These are phyloP conservation scores for Hydriomena furcata DNA, from an alignment of 2,888 invertebrate species.

Conservation along the genomic window DNA sequence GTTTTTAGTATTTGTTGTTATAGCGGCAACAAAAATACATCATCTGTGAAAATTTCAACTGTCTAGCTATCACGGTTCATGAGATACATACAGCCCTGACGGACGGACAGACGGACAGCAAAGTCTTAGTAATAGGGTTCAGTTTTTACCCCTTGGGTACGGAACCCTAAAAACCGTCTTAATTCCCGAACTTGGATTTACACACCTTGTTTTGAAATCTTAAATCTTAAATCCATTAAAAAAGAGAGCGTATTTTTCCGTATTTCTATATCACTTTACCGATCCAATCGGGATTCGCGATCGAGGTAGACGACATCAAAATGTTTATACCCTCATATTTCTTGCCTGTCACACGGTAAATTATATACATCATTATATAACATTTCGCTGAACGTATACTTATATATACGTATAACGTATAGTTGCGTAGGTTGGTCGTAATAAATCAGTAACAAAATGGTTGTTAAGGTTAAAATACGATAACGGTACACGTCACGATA, in stretches of 20 bases:
- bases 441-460: constrained; percentile 20
- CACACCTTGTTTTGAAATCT: background rate
- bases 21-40: too few species aligned
- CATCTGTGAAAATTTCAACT: too few species aligned
- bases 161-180: too few species aligned
- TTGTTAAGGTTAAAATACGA: constrained; percentile 14
- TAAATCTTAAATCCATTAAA: background rate
- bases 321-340: constrained; percentile 35
- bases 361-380: constrained; percentile 21
- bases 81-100: too few species aligned
- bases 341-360: constrained; percentile 21
- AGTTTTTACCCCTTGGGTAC: too few species aligned
- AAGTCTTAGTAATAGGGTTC: too few species aligned
- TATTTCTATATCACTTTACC: constrained; percentile 11
- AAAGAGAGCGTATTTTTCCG: constrained; percentile 5
- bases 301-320: constrained; percentile 29
- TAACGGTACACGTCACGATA: constrained; percentile 6
- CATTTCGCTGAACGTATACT: constrained; percentile 18
- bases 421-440: constrained; percentile 19
- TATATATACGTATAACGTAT: too few species aligned
- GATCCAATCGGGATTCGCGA: constrained; percentile 23
- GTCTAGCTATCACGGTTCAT: too few species aligned
- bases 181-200: too few species aligned
- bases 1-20: too few species aligned
- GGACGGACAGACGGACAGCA: too few species aligned